These are phyloP conservation scores for Gavia stellata DNA, from an alignment of 2,113 vertebrate species.

Conservation along the genomic window DNA sequence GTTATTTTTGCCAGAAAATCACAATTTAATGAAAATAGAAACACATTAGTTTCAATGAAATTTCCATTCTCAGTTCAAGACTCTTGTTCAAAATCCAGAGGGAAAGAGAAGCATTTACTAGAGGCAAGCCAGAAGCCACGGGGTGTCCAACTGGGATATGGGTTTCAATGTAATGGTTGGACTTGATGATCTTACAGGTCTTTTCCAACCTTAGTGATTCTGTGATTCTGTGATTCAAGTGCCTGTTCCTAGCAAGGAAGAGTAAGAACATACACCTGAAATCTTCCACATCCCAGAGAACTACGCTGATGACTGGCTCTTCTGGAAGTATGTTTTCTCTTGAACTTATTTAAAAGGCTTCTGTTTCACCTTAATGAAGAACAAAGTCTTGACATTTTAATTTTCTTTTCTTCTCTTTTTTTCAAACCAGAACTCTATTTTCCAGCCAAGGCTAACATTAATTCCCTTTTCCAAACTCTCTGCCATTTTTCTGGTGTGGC, in stretches of 20 bases:
- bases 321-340: background rate
- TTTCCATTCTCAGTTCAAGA: background rate
- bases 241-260: background rate
- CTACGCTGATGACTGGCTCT: background rate
- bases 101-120: background rate
- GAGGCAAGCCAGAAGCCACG: background rate
- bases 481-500: background rate
- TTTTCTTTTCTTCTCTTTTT: background rate
- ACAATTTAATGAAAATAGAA: slow-evolving; percentile 7
- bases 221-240: too few species aligned
- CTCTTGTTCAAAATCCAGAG: background rate
- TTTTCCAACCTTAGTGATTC: too few species aligned
- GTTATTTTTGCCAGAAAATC: background rate
- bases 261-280: background rate
- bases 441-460: background rate
- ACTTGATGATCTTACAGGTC: too few species aligned
- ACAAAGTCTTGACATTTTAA: background rate
- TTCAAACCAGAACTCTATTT: background rate
- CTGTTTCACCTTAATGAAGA: background rate
- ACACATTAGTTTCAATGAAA: background rate
- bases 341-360: background rate
- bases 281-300: background rate
- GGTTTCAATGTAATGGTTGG: too few species aligned
- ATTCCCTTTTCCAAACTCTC: background rate
- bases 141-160: background rate